phyloP scores from a whole-genome alignment of 2,888 invertebrate species.

The Eurytoma adleriae region DNA sequence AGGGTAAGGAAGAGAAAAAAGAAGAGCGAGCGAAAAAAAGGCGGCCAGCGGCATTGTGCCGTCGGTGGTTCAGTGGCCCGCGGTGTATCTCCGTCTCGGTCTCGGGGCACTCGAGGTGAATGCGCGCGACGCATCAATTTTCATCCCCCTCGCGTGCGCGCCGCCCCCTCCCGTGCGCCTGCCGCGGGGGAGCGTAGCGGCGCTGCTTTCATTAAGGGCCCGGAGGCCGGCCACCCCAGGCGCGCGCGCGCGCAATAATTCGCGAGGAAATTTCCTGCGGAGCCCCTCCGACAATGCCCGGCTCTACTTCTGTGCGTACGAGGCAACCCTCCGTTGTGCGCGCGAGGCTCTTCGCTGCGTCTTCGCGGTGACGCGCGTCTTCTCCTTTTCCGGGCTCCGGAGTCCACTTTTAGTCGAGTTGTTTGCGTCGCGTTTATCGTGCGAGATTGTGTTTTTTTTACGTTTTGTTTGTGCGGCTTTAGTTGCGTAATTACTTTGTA shows the following conservation, averaged over 20 bases:
- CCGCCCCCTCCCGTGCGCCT: conserved; percentile 1
- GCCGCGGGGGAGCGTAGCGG: neutral
- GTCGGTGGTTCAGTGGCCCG: neutral
- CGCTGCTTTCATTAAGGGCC: conserved; percentile 27
- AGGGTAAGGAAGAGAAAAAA: neutral
- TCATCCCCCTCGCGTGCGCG: conserved; percentile 37
- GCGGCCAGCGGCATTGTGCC: neutral
- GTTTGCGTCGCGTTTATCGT: too few species aligned
- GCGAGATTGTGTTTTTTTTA: neutral
- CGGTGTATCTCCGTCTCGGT: conserved; percentile 18
- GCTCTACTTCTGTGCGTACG: too few species aligned
- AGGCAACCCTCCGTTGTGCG: too few species aligned
- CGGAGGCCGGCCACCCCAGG: neutral
- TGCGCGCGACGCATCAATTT: conserved; percentile 45
- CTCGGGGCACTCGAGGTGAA: neutral
- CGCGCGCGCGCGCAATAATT: conserved; percentile 25
- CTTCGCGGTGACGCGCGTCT: too few species aligned
- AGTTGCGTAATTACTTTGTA: too few species aligned
- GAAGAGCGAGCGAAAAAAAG: neutral
- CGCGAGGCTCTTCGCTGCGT: too few species aligned
- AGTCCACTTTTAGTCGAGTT: too few species aligned
- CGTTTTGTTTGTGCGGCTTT: neutral
- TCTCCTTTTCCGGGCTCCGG: too few species aligned
- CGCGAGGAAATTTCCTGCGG: conserved; percentile 27
- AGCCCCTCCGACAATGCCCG: too few species aligned